Percentiles rank a stretch among this genome's conserved stretches.
phyloP scores from a whole-genome alignment of 1,140 invertebrate genomes.

The Aphis gossypii region DNA sequence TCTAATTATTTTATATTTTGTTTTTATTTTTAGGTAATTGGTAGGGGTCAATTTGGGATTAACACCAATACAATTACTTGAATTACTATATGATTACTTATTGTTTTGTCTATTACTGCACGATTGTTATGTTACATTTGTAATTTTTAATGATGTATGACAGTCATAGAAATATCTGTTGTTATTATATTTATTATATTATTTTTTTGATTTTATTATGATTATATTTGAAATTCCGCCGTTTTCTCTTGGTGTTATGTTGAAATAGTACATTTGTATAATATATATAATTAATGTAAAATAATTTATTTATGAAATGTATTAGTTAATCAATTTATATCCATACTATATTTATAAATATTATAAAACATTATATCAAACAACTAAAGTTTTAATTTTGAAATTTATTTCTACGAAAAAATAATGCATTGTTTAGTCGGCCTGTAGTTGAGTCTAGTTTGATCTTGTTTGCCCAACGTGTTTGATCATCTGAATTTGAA shows the following conservation, averaged over 20 bases:
- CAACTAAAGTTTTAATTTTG: slow-evolving; percentile 31
- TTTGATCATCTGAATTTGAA: background rate
- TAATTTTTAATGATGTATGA: slow-evolving; percentile 38
- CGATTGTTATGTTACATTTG: slow-evolving; percentile 44
- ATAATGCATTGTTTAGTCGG: slow-evolving; percentile 41
- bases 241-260: slow-evolving; percentile 29
- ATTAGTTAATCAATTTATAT: slow-evolving; percentile 27
- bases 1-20: background rate
- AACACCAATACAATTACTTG: slow-evolving; percentile 38
- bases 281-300: slow-evolving; percentile 28
- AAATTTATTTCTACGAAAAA: slow-evolving; percentile 50
- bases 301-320: slow-evolving; percentile 3
- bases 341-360: slow-evolving; percentile 43
- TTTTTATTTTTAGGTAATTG: slow-evolving; percentile 47
- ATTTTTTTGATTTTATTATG: slow-evolving; percentile 49
- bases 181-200: slow-evolving; percentile 51
- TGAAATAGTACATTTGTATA: slow-evolving; percentile 33
- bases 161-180: slow-evolving; percentile 45
- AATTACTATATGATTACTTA: slow-evolving; percentile 8
- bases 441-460: slow-evolving; percentile 11
- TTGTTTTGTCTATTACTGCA: slow-evolving; percentile 25
- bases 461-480: slow-evolving; percentile 34
- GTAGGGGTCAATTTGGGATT: slow-evolving; percentile 6
- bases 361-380: slow-evolving; percentile 33
- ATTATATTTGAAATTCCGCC: slow-evolving; percentile 30